Base-by-base conservation (phyloP, 2,797 vertebrate genomes). In the Aythya fuligula region DNA sequence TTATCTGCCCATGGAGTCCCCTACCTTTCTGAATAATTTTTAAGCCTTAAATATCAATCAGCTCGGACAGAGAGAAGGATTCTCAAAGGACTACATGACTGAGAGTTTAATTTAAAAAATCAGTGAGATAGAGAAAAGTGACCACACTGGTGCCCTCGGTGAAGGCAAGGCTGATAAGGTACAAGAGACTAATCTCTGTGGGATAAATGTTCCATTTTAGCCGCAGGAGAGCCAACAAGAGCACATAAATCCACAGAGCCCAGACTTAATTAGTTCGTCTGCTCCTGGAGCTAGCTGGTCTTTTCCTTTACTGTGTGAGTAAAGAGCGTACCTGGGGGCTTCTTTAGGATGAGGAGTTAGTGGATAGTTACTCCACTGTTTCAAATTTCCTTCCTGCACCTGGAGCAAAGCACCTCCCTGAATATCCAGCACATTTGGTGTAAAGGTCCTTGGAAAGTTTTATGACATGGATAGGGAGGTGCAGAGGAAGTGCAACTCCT, bases 51-150 rank as follows among this genome's bases (percentile, higher is more conserved):
- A 8, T 34, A 92, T 56, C 73, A 77, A 2, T 69, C 53, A 24
- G 16, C 41, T 24, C 64, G 61, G 43, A 61, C 11, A 71, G 54
- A 87, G 65, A 10, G 0, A 0, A 47, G 25, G 57, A 34, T 45
- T 88, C 79, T 84, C 73, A 30, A 76, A 75, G 76, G 65, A 96
- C 78, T 28, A 51, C 4, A 51, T 12, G 13, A 45, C 70, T 93
- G 38, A 12, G 80, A 88, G 54, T 66, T 95, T 81, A 86, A 88
- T 94, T 94, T 25, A 80, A 7, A 90, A 74, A 36, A 36, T 39
- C 72, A 61, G n/a, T 6, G 36, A 72, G 72, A 89, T 2, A 70
- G 39, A 85, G 69, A 45, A 67, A 84, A 83, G 73, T 69, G 83
- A 69, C 70, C 89, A 39, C 14, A 45, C 21, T 5, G 6, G 51